Evolutionary conservation across 1,140 invertebrate species (phyloP).

Genomic region (Drosophila athabasca): DNA sequence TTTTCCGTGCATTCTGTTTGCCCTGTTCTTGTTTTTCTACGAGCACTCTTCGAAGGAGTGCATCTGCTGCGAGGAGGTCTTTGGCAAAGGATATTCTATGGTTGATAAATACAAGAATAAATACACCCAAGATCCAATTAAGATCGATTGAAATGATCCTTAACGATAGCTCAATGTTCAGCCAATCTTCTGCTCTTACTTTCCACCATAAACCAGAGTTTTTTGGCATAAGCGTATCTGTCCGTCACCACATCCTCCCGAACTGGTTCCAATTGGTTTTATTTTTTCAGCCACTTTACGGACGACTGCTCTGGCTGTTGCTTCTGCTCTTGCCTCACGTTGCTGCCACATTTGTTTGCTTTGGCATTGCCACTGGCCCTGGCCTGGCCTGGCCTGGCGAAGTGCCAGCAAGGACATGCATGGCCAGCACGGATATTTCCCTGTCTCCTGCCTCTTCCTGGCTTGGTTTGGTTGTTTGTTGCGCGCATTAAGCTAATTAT

Average conservation of each 20-base stretch:
- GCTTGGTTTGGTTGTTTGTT: slow-evolving; percentile 64
- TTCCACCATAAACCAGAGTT: too few relatives aligned
- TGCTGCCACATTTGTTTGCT: slow-evolving; percentile 65
- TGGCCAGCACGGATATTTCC: slow-evolving; percentile 26
- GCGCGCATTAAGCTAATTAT: slow-evolving; percentile 81
- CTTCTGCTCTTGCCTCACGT: slow-evolving; percentile 26
- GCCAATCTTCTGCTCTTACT: background rate
- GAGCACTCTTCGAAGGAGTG: background rate
- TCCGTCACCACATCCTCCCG: background rate
- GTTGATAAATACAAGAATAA: too few relatives aligned
- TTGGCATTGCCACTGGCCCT: slow-evolving; percentile 49
- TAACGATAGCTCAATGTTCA: too few relatives aligned
- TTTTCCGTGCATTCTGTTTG: slow-evolving; percentile 46
- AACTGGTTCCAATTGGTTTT: background rate
- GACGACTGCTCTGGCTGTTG: background rate
- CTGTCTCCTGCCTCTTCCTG: slow-evolving; percentile 33
- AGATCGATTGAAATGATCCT: background rate
- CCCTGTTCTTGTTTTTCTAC: slow-evolving; percentile 36
- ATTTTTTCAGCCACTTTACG: slow-evolving; percentile 48
- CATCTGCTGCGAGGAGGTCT: slow-evolving; percentile 5
- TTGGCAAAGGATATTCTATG: too few relatives aligned
- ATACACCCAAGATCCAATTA: background rate
- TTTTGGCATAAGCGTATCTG: slow-evolving; percentile 10
- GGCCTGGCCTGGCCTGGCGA: slow-evolving; percentile 56
- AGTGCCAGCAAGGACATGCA: slow-evolving; percentile 67